Evolutionary conservation across 1,140 invertebrate genomes (phyloP).

Genomic region (Pentalonia nigronervosa): DNA sequence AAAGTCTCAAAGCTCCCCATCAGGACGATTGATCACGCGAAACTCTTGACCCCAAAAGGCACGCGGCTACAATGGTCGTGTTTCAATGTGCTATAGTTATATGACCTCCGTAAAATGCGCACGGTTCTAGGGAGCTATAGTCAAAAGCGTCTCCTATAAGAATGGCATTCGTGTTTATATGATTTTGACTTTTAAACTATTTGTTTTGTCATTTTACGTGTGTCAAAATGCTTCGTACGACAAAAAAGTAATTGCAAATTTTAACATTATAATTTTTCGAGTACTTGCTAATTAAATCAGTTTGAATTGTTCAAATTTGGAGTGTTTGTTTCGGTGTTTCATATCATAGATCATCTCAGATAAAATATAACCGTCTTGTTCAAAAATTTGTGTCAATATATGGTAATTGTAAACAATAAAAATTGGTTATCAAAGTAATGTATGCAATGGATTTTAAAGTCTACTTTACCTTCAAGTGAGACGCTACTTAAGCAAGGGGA

Average conservation of each 20-base stretch:
- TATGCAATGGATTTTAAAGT: slow-evolving; percentile 18
- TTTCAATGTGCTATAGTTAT: background rate
- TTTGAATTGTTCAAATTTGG: background rate
- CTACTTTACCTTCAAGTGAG: background rate
- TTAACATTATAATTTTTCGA: background rate
- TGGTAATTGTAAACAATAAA: background rate
- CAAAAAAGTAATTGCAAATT: background rate
- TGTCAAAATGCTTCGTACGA: background rate
- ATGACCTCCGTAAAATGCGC: background rate
- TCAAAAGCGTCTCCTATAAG: background rate
- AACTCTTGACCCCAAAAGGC: slow-evolving; percentile 32
- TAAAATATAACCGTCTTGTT: background rate
- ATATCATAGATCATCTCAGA: background rate
- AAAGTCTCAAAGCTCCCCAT: background rate
- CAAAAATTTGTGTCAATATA: background rate
- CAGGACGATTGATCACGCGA: slow-evolving; percentile 47
- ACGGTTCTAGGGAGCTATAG: background rate
- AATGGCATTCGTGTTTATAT: background rate
- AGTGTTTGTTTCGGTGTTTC: background rate
- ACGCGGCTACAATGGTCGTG: background rate
- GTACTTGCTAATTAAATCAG: background rate
- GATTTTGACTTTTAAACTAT: background rate
- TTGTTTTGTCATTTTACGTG: background rate
- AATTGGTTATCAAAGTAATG: slow-evolving; percentile 11
- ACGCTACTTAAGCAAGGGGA: background rate